Evolutionary conservation across 2,797 vertebrate species (phyloP).

Genomic region (Gymnocypris eckloni): DNA sequence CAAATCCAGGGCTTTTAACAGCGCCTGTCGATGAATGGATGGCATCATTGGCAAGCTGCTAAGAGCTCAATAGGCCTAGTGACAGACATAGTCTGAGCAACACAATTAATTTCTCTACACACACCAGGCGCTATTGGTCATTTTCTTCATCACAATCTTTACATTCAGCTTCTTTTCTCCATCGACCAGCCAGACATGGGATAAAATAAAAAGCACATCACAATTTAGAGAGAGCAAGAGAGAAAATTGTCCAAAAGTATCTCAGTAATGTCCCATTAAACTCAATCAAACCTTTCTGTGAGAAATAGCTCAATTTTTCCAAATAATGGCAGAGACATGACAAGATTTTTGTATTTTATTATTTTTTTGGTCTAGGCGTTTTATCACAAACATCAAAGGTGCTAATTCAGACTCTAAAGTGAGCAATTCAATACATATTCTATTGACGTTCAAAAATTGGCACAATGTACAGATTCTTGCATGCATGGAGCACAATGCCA

Average conservation of each 20-base stretch:
- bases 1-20: constrained; percentile 41
- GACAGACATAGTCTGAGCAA: constrained; percentile 41
- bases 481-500: background rate
- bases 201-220: background rate
- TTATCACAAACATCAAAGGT: constrained; percentile 3
- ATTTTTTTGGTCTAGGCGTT: background rate
- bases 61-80: constrained; percentile 28
- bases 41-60: constrained; percentile 41
- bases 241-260: constrained; percentile 35
- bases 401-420: background rate
- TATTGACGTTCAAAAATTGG: background rate
- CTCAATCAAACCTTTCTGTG: constrained; percentile 27
- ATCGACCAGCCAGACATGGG: background rate
- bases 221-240: constrained; percentile 11
- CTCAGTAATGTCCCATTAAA: constrained; percentile 43
- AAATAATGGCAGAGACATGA: constrained; percentile 7
- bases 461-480: background rate
- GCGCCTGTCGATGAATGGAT: constrained; percentile 39
- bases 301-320: constrained; percentile 18
- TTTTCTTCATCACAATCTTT: background rate
- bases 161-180: background rate
- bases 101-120: constrained; percentile 21
- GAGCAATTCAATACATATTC: background rate
- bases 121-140: background rate
- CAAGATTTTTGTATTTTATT: background rate